Evolutionary conservation across 2,888 invertebrate genomes (phyloP), one percentile per base, ranked within the genome.

Genomic region (Catocala sponsa): DNA sequence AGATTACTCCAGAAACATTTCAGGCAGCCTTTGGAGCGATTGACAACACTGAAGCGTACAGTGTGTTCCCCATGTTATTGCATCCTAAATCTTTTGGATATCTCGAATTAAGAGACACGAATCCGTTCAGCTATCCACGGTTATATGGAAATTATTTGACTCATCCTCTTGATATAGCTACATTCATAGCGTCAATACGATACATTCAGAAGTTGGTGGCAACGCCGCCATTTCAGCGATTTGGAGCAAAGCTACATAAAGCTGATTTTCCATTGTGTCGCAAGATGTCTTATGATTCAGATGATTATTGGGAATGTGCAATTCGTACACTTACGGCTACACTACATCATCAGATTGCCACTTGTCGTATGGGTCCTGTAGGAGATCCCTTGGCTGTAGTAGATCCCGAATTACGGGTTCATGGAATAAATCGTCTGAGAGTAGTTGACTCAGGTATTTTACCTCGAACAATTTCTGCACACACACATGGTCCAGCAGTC

Each of bases 81-180:
- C 94, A 96, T 53, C 96, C 97, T 0, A 95, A 95, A 78, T 97
- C 97, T 38, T 94, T 95, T n/a, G 97, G 97, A 0, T 90, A 91
- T 59, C 85, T 98, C 12, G 95, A 95, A 78, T 89, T 98, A 11
- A 95, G 94, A 76, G 95, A 95, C 54, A 95, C 83, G 0, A 95
- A 97, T 83, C 97, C 97, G 0, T 92, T 94, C 15, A 95, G 95
- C 25, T 94, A 96, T 75, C 97, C 97, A 0, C 84, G 95, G 47
- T 95, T 97, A 62, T 95, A 96, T 70, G 95, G 97, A 2, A 97
- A 97, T 78, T 97, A 97, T 82, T 94, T 96, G 59, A 91, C 95
- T 7, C 93, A 96, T 67, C 95, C 95, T 5, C 70, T 69, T 41
- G 98, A 98, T 76, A 85, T 96, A 0, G 92, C 95, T 13, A 96